Conservation (phyloP, 2,888 invertebrate genomes). For the Chloroclysta siterata region DNA sequence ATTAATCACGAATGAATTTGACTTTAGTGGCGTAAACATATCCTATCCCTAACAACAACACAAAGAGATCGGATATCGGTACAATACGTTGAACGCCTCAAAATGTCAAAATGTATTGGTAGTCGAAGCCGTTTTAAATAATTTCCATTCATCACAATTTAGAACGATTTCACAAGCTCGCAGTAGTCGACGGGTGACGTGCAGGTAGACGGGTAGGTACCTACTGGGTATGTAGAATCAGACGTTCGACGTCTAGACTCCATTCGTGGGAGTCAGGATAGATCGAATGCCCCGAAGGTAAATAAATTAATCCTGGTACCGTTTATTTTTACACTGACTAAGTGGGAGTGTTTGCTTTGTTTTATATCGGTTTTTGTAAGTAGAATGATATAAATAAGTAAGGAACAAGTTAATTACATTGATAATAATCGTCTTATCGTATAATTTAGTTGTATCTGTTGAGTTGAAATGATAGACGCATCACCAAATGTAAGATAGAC, state of each 20-base stretch:
- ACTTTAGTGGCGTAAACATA: no score
- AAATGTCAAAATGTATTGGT: no score
- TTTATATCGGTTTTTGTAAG: not conserved
- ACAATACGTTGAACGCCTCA: no score
- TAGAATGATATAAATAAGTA: not conserved
- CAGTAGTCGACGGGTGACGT: constrained; percentile 30
- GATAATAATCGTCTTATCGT: no score
- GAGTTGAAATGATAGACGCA: no score
- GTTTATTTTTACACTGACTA: constrained; percentile 56
- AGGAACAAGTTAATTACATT: not conserved
- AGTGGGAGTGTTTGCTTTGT: constrained; percentile 11
- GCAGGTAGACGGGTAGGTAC: constrained; percentile 18
- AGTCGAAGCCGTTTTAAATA: no score
- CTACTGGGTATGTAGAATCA: constrained; percentile 51
- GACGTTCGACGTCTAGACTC: constrained; percentile 64
- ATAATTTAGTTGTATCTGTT: no score
- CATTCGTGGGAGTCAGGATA: constrained; percentile 58
- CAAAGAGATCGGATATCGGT: no score
- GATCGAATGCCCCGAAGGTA: constrained; percentile 57
- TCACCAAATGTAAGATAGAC: no score
- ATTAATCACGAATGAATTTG: no score
- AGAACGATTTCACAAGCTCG: constrained; percentile 15
- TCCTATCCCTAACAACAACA: no score
- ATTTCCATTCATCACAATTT: not conserved
- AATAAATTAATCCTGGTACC: constrained; percentile 62